These are phyloP conservation scores for Chloroceryle inda DNA, from an alignment of 2,797 vertebrate genomes.

Conservation along the genomic window DNA sequence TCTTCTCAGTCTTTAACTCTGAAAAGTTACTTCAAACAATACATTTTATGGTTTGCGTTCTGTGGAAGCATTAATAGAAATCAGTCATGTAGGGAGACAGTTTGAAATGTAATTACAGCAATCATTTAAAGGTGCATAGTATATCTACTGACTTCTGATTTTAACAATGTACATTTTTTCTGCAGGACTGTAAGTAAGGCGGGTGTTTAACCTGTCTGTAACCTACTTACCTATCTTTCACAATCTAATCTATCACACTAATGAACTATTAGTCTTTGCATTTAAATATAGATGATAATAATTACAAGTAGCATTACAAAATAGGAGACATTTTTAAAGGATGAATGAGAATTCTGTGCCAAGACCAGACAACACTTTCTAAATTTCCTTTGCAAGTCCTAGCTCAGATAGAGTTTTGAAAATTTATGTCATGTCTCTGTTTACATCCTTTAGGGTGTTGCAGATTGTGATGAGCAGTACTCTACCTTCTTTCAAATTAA, in stretches of 20 bases:
- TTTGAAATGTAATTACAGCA: slow-evolving; percentile 42
- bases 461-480: not conserved
- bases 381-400: not conserved
- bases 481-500: not conserved
- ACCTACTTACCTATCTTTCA: slow-evolving; percentile 4
- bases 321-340: not conserved
- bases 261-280: slow-evolving; percentile 14
- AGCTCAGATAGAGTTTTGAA: not conserved
- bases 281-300: slow-evolving; percentile 18
- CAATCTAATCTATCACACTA: not conserved
- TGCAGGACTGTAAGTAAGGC: not conserved
- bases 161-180: not conserved
- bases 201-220: slow-evolving; percentile 13
- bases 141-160: not conserved
- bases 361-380: not conserved
- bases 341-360: not conserved
- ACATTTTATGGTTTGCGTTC: slow-evolving; percentile 21
- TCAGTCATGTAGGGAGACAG: slow-evolving; percentile 10
- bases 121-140: not conserved
- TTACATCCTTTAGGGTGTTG: not conserved
- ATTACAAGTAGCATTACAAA: not conserved
- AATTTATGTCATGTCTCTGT: not conserved
- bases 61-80: slow-evolving; percentile 19
- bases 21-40: not conserved
- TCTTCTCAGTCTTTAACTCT: slow-evolving; percentile 2